Evolutionary conservation across 2,888 invertebrate genomes (phyloP), one percentile per base, ranked within the genome.

Genomic region (Muscina levida): DNA sequence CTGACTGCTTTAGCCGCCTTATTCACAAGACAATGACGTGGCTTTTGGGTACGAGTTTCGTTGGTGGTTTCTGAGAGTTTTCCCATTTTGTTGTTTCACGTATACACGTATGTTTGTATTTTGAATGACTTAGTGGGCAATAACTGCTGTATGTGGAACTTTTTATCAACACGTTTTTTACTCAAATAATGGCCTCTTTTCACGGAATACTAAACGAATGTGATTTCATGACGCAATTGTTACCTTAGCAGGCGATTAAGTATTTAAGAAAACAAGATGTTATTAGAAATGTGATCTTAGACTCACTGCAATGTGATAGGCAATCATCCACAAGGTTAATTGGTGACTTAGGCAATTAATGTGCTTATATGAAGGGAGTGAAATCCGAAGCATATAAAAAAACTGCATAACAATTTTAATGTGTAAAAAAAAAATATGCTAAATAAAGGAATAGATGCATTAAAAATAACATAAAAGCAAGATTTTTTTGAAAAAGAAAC

Each of bases 121-220:
- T 53, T 59, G 76, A 76, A 24, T 46, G n/a, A 13, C 31, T 42
- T 59, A 78, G 67, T 65, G 78, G 77, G 78, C 73, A 76, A 71
- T 75, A 78, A 82, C 70, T 42, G 62, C 66, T 68, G 67, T 75
- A 22, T 46, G 44, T 53, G 74, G 31, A 74, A 75, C 77, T 68
- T 75, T 82, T 85, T 85, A 85, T 87, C 86, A 86, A 85, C 87
- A 87, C 85, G 85, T 87, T 85, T 84, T 84, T 79, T 68, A 71
- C 42, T 17, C 73, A 79, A 87, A 82, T 87, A 85, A 87, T 87
- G 84, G 81, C 77, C 57, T 75, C 66, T 68, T 66, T 48, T 59
- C 87, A 87, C 87, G 87, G 44, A 66, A 77, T 46, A 44, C 26
- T 39, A n/a, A 56, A 42, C 44, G 42, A 44, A 59, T 71, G 37